phyloP scores from a whole-genome alignment of 2,888 invertebrate species.

The Pseudanteris insignis region DNA sequence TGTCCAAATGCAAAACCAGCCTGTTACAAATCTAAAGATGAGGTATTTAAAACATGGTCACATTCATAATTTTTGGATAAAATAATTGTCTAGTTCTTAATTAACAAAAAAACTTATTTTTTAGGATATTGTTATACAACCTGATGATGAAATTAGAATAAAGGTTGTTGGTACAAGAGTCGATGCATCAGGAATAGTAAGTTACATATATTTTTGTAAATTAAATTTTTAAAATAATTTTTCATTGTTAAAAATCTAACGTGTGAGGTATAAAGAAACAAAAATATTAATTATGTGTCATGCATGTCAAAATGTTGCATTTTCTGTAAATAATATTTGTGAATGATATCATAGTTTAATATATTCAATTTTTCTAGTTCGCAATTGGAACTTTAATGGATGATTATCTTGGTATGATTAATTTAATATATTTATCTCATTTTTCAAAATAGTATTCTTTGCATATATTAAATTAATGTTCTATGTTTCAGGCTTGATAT shows the following conservation, averaged over 20 bases:
- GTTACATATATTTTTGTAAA: too few relatives aligned
- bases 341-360: not conserved
- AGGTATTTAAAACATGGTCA: conserved; percentile 68
- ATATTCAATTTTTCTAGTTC: conserved; percentile 74
- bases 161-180: conserved; percentile 99
- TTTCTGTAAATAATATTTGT: too few relatives aligned
- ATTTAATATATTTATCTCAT: not conserved
- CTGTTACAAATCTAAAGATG: conserved; percentile 98
- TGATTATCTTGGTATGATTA: conserved; percentile 86
- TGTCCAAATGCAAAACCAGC: conserved; percentile 98
- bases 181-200: conserved; percentile 98
- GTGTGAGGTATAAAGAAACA: too few relatives aligned
- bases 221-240: too few relatives aligned
- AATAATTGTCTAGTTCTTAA: too few relatives aligned
- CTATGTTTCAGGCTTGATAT: conserved; percentile 17
- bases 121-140: conserved; percentile 92
- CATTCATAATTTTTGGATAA: too few relatives aligned
- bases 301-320: too few relatives aligned
- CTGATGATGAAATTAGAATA: conserved; percentile 95
- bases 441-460: not conserved
- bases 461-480: not conserved
- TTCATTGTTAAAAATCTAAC: too few relatives aligned
- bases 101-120: too few relatives aligned
- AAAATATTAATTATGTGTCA: too few relatives aligned
- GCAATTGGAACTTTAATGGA: conserved; percentile 99